Base-by-base conservation (phyloP, 2,113 vertebrate species). In the Callaeas wilsoni region DNA sequence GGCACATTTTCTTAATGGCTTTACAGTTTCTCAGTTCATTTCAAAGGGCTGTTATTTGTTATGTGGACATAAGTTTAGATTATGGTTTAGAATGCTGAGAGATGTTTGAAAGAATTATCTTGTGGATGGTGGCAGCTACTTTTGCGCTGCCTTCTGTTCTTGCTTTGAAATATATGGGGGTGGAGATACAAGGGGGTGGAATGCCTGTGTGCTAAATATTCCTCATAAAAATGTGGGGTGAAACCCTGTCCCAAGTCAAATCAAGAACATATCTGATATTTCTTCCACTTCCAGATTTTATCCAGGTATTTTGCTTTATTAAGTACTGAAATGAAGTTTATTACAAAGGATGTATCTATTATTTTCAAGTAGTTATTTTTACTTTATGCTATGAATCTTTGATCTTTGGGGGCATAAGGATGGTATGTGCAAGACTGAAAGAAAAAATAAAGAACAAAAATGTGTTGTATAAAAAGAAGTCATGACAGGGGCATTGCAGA, bases 1-100 rank as follows among this genome's bases (percentile, higher is more conserved):
- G 94, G 94, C 95, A 90, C 95, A 94, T 97, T 97, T 96, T 96
- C 97, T 96, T 98, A 97, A 97, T 96, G 97, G 95, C 95, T 94
- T 95, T 95, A 94, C 96, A 97, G 95, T 97, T 95, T 95, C 96
- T 92, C 86, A 93, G 93, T 94, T 97, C 95, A 79, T 96, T 97
- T 96, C 93, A 78, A 93, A 93, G 91, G 87, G 64, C 93, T 89
- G 96, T 92, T 97, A 89, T 97, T 96, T 96, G 93, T 93, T 97
- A 97, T 78, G 93, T 94, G 87, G 93, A 97, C 93, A 71, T 91
- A 97, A 96, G 96, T 96, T 98, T 97, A 96, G 96, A 95, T 96
- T 91, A 93, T 60, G 87, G 94, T 97, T 95, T 95, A 95, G 96
- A 93, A 93, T 92, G 89, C 73, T 70, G 87, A 94, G 91, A 92